A percentile compares a stretch with the other conserved stretches of the same genome.
Conservation (phyloP, 2,888 invertebrate genomes). For the Harpalus rubripes region DNA sequence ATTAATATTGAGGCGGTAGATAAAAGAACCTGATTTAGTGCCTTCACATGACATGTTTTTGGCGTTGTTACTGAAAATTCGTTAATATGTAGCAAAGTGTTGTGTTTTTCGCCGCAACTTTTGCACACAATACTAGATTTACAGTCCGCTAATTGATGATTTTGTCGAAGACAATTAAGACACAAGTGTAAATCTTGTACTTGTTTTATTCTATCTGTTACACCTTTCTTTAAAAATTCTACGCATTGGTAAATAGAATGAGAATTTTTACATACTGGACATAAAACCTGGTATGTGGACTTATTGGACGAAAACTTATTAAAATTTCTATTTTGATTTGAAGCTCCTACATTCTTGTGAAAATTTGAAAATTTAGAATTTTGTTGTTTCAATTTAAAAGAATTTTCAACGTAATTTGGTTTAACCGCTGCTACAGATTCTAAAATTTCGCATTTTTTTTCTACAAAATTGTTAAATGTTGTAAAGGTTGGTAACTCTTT, state of each 20-base stretch:
- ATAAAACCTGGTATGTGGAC: background rate
- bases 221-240: background rate
- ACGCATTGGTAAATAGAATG: background rate
- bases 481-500: constrained; percentile 55
- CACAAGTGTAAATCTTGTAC: background rate
- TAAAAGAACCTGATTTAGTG: no score
- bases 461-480: constrained; percentile 59
- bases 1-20: background rate
- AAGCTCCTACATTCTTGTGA: background rate
- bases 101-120: background rate
- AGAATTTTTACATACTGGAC: background rate
- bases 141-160: background rate
- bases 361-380: background rate
- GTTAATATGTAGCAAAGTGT: background rate
- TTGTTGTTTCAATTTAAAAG: background rate
- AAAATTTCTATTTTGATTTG: background rate
- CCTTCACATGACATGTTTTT: no score
- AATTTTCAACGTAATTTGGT: background rate
- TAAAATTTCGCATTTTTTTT: no score
- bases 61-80: background rate
- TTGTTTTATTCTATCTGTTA: background rate
- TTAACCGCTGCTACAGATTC: background rate
- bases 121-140: background rate
- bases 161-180: no score
- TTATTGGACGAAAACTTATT: background rate